phyloP scores from a whole-genome alignment of 2,797 vertebrate genomes.

The Myotis myotis region DNA sequence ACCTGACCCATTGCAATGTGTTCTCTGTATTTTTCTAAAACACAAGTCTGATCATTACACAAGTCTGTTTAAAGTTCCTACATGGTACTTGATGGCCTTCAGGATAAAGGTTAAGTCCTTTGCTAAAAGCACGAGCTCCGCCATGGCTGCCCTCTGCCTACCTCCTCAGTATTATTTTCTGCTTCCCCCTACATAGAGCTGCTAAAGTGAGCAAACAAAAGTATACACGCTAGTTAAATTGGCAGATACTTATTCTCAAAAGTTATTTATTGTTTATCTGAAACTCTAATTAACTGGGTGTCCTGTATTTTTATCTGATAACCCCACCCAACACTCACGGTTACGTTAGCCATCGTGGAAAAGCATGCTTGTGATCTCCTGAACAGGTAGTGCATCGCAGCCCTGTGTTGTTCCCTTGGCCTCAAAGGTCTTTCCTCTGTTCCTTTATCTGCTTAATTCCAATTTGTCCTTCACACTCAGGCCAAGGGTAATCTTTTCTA shows the following conservation, averaged over 20 bases:
- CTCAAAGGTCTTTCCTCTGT: neutral
- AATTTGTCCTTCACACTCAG: neutral
- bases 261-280: neutral
- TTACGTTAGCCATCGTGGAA: neutral
- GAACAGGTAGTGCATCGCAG: neutral
- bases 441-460: neutral
- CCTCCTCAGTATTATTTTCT: neutral
- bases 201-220: neutral
- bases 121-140: neutral
- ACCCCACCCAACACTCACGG: neutral
- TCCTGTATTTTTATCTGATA: neutral
- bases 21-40: conserved; percentile 39
- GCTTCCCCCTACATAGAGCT: neutral
- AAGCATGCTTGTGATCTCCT: neutral
- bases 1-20: neutral
- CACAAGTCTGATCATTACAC: too few species aligned
- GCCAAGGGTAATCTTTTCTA: neutral
- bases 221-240: neutral
- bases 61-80: neutral
- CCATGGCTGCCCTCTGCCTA: neutral
- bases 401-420: neutral
- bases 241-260: neutral
- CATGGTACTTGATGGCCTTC: neutral
- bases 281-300: neutral
- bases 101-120: neutral